Evolutionary conservation across 64 coral and sea anemone genomes (phyloP).

Genomic region (Stichodactyla mertensii): DNA sequence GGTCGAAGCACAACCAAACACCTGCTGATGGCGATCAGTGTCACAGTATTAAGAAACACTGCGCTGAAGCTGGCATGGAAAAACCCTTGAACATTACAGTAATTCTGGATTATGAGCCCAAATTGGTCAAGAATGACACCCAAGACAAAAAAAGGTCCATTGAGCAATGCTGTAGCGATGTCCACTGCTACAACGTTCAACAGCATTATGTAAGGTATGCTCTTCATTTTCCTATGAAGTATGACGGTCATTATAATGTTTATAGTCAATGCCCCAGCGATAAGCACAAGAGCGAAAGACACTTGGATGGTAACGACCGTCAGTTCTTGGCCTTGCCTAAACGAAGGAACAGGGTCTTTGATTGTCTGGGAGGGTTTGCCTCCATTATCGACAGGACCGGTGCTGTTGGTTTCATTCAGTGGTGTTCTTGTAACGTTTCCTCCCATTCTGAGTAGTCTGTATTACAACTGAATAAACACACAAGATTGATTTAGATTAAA

Average conservation of each 20-base stretch:
- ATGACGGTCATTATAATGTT: slow-evolving; percentile 8
- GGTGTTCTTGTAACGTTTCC: neutral
- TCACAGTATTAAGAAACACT: slow-evolving; percentile 10
- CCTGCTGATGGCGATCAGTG: neutral
- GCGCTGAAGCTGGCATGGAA: neutral
- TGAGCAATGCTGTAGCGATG: neutral
- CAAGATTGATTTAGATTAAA: neutral
- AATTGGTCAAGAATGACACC: neutral
- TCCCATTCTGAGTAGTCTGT: neutral
- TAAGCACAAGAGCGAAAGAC: neutral
- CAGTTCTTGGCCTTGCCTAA: neutral
- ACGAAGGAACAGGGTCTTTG: neutral
- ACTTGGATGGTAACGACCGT: neutral
- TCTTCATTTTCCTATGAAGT: neutral
- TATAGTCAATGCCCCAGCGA: neutral
- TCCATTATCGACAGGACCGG: neutral
- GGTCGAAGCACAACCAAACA: neutral
- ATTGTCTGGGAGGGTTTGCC: too few relatives aligned
- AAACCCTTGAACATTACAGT: slow-evolving; percentile 21
- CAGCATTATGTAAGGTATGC: neutral
- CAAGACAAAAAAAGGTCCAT: neutral
- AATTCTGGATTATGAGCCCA: neutral
- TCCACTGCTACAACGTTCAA: neutral
- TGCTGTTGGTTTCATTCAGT: neutral
- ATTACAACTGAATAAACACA: neutral